These are phyloP conservation scores for Tapirus indicus DNA, from an alignment of 2,797 vertebrate species.

Conservation along the genomic window DNA sequence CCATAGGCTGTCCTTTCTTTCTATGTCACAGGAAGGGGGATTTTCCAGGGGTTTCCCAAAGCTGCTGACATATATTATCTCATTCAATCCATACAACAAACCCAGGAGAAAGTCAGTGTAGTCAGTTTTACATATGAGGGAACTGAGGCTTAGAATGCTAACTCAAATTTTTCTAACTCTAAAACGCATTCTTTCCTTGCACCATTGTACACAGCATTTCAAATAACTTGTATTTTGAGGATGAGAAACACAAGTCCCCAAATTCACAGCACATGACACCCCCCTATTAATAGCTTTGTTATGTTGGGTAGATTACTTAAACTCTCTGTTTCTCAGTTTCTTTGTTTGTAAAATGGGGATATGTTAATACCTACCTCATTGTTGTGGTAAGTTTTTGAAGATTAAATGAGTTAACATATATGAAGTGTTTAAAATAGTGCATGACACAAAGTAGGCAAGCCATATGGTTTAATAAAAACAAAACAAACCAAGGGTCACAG, in stretches of 20 bases:
- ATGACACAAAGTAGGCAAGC: not conserved
- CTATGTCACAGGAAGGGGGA: not conserved
- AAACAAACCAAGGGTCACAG: not conserved
- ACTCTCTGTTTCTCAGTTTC: not conserved
- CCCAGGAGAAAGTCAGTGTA: not conserved
- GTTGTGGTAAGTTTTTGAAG: not conserved
- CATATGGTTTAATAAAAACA: not conserved
- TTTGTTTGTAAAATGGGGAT: not conserved
- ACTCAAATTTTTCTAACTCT: not conserved
- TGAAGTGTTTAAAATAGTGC: not conserved
- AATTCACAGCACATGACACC: not conserved
- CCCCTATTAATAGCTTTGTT: not conserved
- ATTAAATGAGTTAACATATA: not conserved
- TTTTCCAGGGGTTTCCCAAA: not conserved
- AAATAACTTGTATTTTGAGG: not conserved
- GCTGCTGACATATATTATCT: not conserved
- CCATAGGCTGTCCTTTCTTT: not conserved
- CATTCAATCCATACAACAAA: not conserved
- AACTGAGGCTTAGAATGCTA: not conserved
- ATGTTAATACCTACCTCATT: not conserved
- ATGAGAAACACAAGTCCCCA: not conserved
- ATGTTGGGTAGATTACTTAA: not conserved
- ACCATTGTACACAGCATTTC: not conserved
- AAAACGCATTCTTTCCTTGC: not conserved
- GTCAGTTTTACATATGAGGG: not conserved